A percentile compares a stretch with the other conserved stretches of the same genome.
phyloP scores from a whole-genome alignment of 2,888 invertebrate species.

The Adineta ricciae region DNA sequence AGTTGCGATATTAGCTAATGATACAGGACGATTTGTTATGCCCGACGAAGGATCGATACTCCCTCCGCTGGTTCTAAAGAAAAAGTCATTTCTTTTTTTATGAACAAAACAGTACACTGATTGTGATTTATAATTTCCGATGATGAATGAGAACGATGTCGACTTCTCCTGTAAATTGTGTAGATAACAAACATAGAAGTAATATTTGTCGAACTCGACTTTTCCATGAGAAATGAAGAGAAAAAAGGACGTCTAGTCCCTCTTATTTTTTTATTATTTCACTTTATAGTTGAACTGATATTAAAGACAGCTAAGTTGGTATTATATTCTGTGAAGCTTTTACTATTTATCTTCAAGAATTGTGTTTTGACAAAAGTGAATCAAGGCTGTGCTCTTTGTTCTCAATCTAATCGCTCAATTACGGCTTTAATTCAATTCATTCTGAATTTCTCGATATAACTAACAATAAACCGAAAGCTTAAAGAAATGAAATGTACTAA shows the following conservation, averaged over 20 bases:
- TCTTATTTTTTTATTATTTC: neutral
- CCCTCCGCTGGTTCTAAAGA: neutral
- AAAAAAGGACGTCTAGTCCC: too few relatives aligned
- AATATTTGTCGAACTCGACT: neutral
- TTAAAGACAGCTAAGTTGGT: neutral
- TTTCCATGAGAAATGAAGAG: too few relatives aligned
- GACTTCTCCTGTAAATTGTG: neutral
- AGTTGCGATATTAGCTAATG: constrained; percentile 13
- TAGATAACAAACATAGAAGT: neutral
- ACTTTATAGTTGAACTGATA: neutral
- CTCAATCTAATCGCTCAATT: too few relatives aligned
- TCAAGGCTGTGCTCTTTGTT: too few relatives aligned
- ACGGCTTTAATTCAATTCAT: too few relatives aligned
- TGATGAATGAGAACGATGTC: neutral
- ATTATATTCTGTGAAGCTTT: too few relatives aligned
- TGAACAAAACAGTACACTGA: neutral
- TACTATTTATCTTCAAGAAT: too few relatives aligned
- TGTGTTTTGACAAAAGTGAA: too few relatives aligned
- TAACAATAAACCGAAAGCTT: too few relatives aligned
- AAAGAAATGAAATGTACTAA: too few relatives aligned
- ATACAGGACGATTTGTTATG: neutral
- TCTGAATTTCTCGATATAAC: too few relatives aligned
- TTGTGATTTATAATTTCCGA: neutral
- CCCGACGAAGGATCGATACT: neutral
- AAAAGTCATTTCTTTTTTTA: neutral